A percentile compares a stretch with the other conserved stretches of the same genome.
Conservation (phyloP, 2,113 vertebrate species). For the Reinhardtius hippoglossoides region DNA sequence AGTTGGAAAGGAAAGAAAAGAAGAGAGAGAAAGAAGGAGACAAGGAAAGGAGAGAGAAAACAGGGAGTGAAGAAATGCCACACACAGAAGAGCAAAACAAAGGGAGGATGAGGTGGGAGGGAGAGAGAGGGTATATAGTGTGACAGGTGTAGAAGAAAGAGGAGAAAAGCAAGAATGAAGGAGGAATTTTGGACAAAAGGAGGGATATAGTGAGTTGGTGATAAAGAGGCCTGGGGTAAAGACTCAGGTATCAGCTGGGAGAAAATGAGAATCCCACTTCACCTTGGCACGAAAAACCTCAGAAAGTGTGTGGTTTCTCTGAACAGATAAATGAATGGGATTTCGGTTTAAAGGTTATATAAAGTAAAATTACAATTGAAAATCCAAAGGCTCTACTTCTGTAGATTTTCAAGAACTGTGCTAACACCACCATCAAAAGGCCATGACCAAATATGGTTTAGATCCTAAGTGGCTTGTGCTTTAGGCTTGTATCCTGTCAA, state of each 20-base stretch:
- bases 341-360: neutral
- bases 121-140: constrained; percentile 13
- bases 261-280: neutral
- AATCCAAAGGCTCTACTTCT: neutral
- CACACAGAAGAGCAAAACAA: constrained; percentile 22
- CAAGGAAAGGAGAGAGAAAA: neutral
- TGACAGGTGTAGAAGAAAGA: constrained; percentile 41
- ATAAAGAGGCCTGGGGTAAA: constrained; percentile 34
- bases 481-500: neutral
- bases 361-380: neutral
- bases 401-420: neutral
- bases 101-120: constrained; percentile 5
- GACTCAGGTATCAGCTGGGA: constrained; percentile 52
- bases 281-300: neutral
- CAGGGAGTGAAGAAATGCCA: neutral
- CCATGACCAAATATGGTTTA: neutral
- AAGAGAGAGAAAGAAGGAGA: neutral
- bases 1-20: neutral
- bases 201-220: neutral
- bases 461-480: neutral
- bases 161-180: constrained; percentile 51
- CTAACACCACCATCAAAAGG: neutral
- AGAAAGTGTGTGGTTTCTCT: neutral
- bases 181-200: constrained; percentile 58
- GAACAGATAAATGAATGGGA: neutral